phyloP scores from a whole-genome alignment of 2,888 invertebrate species.

The Tachina grossa region DNA sequence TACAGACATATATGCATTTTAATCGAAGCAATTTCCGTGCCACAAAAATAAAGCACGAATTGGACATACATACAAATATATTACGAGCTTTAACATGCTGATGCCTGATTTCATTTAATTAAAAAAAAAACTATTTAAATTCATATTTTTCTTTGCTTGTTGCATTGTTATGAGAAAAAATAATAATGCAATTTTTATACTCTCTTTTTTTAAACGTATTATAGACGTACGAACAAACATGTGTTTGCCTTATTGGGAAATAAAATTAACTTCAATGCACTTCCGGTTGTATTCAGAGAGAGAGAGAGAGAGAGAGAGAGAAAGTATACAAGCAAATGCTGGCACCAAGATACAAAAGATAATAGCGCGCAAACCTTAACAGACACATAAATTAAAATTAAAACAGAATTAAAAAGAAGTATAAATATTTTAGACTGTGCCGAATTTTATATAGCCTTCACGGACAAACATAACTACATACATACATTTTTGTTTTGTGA shows the following conservation, averaged over 20 bases:
- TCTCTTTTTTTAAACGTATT: neutral
- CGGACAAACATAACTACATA: too few species aligned
- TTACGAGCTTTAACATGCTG: neutral
- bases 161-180: constrained; percentile 24
- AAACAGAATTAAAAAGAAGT: neutral
- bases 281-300: constrained; percentile 44
- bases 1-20: constrained; percentile 23
- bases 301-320: neutral
- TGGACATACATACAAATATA: constrained; percentile 2
- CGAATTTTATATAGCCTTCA: too few species aligned
- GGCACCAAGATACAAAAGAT: constrained; percentile 17
- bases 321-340: neutral
- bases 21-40: constrained; percentile 63
- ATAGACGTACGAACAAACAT: neutral
- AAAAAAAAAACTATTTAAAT: constrained; percentile 27
- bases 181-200: neutral
- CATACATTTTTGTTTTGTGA: too few species aligned
- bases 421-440: too few species aligned
- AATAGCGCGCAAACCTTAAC: constrained; percentile 11
- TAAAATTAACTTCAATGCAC: constrained; percentile 65
- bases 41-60: constrained; percentile 31
- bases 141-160: constrained; percentile 3
- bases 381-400: constrained; percentile 36
- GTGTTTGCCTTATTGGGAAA: constrained; percentile 54
- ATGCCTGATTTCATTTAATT: constrained; percentile 29